Percentiles rank a stretch among this genome's conserved stretches.
Evolutionary conservation across 2,888 invertebrate species (phyloP).

Genomic region (Pheosia gnoma): DNA sequence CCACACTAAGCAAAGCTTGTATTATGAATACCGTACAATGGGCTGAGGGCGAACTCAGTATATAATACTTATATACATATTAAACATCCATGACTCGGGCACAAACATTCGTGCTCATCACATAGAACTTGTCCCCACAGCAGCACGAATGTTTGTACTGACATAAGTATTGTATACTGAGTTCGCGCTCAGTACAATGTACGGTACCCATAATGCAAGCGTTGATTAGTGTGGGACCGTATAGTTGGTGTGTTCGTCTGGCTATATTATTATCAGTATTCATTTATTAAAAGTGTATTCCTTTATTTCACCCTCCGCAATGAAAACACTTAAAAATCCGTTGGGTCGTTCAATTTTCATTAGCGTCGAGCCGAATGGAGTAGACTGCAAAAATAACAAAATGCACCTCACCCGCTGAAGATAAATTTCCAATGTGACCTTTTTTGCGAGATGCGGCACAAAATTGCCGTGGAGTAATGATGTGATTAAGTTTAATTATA

Average conservation of each 20-base stretch:
- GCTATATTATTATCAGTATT: too few relatives aligned
- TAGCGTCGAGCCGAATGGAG: constrained; percentile 41
- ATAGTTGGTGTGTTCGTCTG: too few relatives aligned
- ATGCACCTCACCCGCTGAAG: constrained; percentile 47
- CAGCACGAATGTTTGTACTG: too few relatives aligned
- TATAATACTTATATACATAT: too few relatives aligned
- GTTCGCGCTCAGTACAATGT: too few relatives aligned
- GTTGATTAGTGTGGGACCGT: background rate
- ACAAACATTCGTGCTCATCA: too few relatives aligned
- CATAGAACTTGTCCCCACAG: too few relatives aligned
- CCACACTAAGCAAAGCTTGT: too few relatives aligned
- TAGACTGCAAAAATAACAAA: constrained; percentile 62
- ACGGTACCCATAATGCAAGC: background rate
- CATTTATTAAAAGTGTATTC: constrained; percentile 22
- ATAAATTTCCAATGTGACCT: constrained; percentile 76
- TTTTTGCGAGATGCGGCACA: constrained; percentile 65
- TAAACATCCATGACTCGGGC: too few relatives aligned
- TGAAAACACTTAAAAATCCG: constrained; percentile 41
- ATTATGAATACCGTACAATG: too few relatives aligned
- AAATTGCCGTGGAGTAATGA: constrained; percentile 57
- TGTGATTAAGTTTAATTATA: constrained; percentile 13
- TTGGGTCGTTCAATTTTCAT: constrained; percentile 66
- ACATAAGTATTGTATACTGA: too few relatives aligned
- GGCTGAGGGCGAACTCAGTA: too few relatives aligned
- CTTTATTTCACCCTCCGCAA: constrained; percentile 35